phyloP scores from a whole-genome alignment of 2,888 invertebrate genomes.

The Chirona hameri region DNA sequence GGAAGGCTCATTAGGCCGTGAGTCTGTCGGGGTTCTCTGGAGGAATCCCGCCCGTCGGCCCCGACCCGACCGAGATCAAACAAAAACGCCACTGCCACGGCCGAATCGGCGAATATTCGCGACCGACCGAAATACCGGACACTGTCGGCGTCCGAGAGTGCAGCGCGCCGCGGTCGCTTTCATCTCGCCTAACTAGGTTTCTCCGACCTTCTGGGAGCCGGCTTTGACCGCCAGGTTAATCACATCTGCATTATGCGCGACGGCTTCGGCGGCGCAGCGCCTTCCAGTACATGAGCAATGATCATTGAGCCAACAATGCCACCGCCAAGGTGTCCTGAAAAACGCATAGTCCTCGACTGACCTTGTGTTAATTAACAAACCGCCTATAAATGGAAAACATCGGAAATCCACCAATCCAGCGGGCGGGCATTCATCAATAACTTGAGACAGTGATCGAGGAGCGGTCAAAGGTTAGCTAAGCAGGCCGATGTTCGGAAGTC shows the following conservation, averaged over 20 bases:
- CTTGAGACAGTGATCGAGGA: background rate
- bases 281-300: background rate
- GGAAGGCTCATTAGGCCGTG: constrained; percentile 6
- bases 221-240: background rate
- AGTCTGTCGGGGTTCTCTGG: background rate
- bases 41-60: background rate
- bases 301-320: background rate
- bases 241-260: background rate
- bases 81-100: background rate
- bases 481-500: background rate
- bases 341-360: background rate
- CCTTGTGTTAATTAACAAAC: background rate
- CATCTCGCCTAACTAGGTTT: constrained; percentile 3
- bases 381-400: background rate
- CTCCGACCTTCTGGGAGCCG: background rate
- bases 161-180: background rate
- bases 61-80: background rate
- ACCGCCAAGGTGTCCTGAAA: background rate
- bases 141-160: background rate
- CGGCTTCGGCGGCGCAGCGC: background rate
- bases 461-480: background rate
- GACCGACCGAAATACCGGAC: background rate
- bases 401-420: background rate
- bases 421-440: background rate
- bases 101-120: background rate